Evolutionary conservation across 2,888 invertebrate species (phyloP).

Genomic region (Synergus laeviventris): DNA sequence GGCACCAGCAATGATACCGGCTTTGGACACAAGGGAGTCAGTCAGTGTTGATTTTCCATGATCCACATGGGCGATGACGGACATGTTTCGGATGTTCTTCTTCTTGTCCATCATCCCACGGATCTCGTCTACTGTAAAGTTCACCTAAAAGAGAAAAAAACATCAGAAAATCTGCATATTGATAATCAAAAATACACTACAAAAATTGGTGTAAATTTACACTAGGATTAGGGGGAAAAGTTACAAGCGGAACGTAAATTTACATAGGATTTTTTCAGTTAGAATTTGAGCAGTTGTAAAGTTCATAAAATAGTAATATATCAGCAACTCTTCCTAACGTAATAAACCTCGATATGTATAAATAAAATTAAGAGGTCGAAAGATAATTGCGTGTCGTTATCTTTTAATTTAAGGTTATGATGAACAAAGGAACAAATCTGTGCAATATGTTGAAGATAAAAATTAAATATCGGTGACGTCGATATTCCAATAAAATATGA

Average conservation of each 20-base stretch:
- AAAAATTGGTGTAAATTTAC: neutral
- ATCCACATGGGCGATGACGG: conserved; percentile 99
- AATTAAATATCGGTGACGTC: neutral
- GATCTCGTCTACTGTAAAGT: conserved; percentile 99
- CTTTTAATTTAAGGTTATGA: conserved; percentile 4
- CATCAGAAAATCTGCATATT: neutral
- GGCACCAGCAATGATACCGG: conserved; percentile 99
- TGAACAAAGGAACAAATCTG: conserved; percentile 40
- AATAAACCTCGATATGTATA: too few relatives aligned
- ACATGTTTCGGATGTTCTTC: conserved; percentile 99
- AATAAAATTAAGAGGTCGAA: neutral
- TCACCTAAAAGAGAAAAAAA: conserved; percentile 85
- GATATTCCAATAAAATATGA: neutral
- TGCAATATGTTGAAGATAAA: conserved; percentile 8
- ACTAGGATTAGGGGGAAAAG: too few relatives aligned
- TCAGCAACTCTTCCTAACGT: too few relatives aligned
- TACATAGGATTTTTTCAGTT: too few relatives aligned
- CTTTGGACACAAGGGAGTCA: conserved; percentile 99
- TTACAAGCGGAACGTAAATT: too few relatives aligned
- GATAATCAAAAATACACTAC: neutral
- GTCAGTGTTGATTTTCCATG: conserved; percentile 99
- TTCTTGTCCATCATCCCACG: conserved; percentile 99
- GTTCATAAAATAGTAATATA: too few relatives aligned
- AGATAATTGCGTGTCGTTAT: conserved; percentile 4
- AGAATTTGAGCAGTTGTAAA: too few relatives aligned